phyloP scores from a whole-genome alignment of 2,113 vertebrate species.

The Ictalurus punctatus region DNA sequence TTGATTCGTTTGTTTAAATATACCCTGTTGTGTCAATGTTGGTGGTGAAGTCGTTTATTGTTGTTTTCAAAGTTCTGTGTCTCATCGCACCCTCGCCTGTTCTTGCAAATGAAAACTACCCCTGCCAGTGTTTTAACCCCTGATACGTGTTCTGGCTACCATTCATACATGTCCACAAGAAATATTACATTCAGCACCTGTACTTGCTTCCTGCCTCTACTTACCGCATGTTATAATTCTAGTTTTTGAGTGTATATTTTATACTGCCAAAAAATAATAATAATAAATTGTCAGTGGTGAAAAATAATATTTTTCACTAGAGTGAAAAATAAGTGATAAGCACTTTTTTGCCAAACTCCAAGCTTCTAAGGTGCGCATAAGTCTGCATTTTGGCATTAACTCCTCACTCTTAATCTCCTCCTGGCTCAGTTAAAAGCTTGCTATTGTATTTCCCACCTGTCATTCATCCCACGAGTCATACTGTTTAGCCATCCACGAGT shows the following conservation, averaged over 20 bases:
- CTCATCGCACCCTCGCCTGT: not conserved
- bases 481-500: constrained; percentile 3
- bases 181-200: not conserved
- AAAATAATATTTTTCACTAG: no score
- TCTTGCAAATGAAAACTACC: not conserved
- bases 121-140: not conserved
- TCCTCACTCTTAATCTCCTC: not conserved
- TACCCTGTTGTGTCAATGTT: not conserved
- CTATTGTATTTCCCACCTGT: not conserved
- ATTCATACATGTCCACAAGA: not conserved
- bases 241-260: not conserved
- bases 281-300: not conserved
- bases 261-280: not conserved
- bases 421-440: not conserved
- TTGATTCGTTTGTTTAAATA: not conserved
- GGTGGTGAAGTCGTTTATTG: not conserved
- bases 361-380: not conserved
- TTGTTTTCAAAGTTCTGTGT: not conserved
- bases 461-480: not conserved
- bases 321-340: not conserved
- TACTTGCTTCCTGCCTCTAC: not conserved
- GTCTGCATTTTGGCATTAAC: not conserved
- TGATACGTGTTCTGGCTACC: not conserved
- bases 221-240: not conserved
- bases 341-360: not conserved